Conservation (phyloP, 2,888 invertebrate genomes). For the Drosophila melanosoma region DNA sequence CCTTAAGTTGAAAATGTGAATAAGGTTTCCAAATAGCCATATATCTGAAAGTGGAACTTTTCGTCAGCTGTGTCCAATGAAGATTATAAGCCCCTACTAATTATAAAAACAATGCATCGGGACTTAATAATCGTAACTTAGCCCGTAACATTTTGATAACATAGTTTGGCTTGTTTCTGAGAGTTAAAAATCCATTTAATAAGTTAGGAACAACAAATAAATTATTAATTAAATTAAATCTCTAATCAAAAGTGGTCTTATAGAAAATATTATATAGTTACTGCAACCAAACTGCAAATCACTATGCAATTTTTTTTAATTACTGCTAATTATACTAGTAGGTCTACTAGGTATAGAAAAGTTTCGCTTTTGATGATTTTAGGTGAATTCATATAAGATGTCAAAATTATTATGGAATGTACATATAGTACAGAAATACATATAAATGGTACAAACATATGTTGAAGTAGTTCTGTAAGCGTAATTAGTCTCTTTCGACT, state of each 20-base stretch:
- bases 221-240: not conserved
- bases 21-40: not conserved
- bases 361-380: not conserved
- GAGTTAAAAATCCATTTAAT: not conserved
- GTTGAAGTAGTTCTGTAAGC: constrained; percentile 5
- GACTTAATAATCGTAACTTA: not conserved
- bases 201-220: not conserved
- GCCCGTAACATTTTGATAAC: not conserved
- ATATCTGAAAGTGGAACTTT: not conserved
- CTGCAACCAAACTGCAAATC: not conserved
- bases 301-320: not conserved
- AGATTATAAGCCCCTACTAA: not conserved
- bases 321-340: no score
- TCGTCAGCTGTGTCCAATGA: not conserved
- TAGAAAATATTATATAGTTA: not conserved
- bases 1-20: not conserved
- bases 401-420: not conserved
- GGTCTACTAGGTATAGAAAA: not conserved
- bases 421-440: not conserved
- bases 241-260: not conserved
- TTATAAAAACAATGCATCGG: not conserved
- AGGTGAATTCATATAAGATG: not conserved
- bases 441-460: not conserved
- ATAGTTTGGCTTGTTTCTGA: not conserved
- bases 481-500: constrained; percentile 20